phyloP scores from a whole-genome alignment of 1,140 invertebrate species.

The Harpegnathos saltator region DNA sequence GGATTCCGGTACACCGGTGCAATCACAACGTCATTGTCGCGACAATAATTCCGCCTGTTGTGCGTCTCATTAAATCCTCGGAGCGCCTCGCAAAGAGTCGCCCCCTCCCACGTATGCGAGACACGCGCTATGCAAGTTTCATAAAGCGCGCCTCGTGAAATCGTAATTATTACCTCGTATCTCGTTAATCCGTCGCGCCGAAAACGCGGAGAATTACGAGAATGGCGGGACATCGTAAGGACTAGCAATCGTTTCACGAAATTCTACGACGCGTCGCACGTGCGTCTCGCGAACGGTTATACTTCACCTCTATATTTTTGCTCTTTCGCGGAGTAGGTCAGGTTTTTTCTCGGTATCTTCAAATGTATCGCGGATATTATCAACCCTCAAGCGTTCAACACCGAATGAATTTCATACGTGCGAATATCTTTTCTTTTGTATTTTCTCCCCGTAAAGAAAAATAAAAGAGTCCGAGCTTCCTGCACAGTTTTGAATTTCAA shows the following conservation, averaged over 20 bases:
- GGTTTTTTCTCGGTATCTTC: too few relatives aligned
- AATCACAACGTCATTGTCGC: neutral
- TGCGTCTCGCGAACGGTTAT: too few relatives aligned
- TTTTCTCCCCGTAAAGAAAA: too few relatives aligned
- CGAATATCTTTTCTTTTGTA: too few relatives aligned
- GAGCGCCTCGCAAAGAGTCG: conserved; percentile 21
- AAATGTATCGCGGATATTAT: too few relatives aligned
- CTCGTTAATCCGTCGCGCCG: conserved; percentile 39
- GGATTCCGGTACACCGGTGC: neutral
- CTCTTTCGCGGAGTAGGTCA: too few relatives aligned
- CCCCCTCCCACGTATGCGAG: conserved; percentile 13
- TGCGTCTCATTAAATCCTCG: conserved; percentile 44
- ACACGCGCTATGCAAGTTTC: conserved; percentile 35
- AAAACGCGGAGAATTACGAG: conserved; percentile 20
- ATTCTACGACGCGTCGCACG: neutral
- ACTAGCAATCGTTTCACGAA: neutral
- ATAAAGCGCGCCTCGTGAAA: conserved; percentile 45
- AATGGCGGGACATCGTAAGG: neutral
- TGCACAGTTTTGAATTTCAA: too few relatives aligned
- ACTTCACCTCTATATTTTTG: too few relatives aligned
- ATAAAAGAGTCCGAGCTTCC: too few relatives aligned
- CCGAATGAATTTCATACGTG: too few relatives aligned
- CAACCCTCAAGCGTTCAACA: too few relatives aligned
- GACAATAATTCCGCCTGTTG: conserved; percentile 4
- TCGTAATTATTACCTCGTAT: conserved; percentile 49